Base-by-base conservation (phyloP, 2,888 invertebrate genomes). In the Meandrusa payeni region DNA sequence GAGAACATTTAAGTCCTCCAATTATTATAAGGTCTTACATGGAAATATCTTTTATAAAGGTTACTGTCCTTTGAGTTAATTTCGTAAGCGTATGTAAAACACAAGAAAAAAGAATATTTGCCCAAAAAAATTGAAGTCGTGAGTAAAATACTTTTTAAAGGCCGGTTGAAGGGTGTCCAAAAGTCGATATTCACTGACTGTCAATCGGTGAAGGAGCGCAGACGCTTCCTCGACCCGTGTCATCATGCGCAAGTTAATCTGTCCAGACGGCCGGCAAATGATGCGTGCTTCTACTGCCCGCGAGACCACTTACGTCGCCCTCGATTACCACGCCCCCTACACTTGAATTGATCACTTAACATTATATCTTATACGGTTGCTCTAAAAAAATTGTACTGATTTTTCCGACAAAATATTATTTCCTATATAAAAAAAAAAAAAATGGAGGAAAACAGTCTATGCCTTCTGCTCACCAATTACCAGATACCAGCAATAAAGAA, bases 251-350 rank as follows among this genome's bases (percentile, higher is more conserved):
- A 55, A 65, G 67, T 57, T 81, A 76, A 82, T 78, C 72, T 69
- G 53, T 51, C 52, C 74, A 54, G 82, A 81, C 81, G 73, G 67
- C 57, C 70, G 73, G 71, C 74, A 79, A 81, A 79, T 80, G 82
- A 83, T 79, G 81, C 81, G 79, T 78, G 72, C 74, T 61, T 58
- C 71, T 70, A 59, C 69, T 61, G 54, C 59, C 63, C 60, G 65
- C 61, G 55, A 59, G 67, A 63, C 64, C 71, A 68, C 73, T 77
- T 77, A 82, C 69, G 86, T 83, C 83, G 60, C 60, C 59, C 54
- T 62, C 71, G 73, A 83, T 83, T 81, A 85, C 65, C 69, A 62
- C 61, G 61, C 61, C 54, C 60, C 56, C 55, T 67, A 62, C 55
- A 62, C 62, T 61, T 58, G 71, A 70, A 79, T 66, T 63, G 70